Conservation (phyloP, 2,888 invertebrate species). For the Bellardia pandia region DNA sequence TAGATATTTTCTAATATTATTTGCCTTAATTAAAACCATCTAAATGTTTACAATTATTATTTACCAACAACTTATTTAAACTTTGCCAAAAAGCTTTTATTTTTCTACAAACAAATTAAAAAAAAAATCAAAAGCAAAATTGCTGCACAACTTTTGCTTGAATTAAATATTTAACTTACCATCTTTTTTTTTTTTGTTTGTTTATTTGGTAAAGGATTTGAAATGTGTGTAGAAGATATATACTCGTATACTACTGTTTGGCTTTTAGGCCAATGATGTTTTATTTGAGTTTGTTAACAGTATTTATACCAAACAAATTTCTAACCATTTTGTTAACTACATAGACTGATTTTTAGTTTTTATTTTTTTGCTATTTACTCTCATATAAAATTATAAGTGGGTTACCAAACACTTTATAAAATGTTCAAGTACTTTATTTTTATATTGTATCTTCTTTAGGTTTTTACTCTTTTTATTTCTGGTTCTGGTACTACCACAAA, state of each 20-base stretch:
- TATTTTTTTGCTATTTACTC: constrained; percentile 22
- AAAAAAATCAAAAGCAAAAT: constrained; percentile 3
- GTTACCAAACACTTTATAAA: constrained; percentile 72
- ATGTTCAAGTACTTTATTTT: constrained; percentile 68
- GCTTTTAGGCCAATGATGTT: constrained; percentile 79
- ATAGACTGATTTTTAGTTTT: constrained; percentile 53
- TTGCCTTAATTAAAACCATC: constrained; percentile 45
- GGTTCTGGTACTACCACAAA: constrained; percentile 37
- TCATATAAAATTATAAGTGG: constrained; percentile 68
- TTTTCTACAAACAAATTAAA: constrained; percentile 8
- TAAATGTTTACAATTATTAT: constrained; percentile 52
- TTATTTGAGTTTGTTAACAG: constrained; percentile 73
- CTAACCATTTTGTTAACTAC: constrained; percentile 51
- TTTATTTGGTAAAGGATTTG: constrained; percentile 44
- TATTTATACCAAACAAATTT: constrained; percentile 78
- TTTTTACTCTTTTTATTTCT: constrained; percentile 5
- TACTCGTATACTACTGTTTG: constrained; percentile 48
- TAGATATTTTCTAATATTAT: background rate
- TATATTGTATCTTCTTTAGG: constrained; percentile 55
- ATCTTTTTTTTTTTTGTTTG: constrained; percentile 70
- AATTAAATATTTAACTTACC: constrained; percentile 76
- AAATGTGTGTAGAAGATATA: constrained; percentile 30
- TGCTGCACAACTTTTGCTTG: constrained; percentile 41
- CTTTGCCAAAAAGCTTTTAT: constrained; percentile 51
- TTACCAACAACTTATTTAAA: constrained; percentile 58